Evolutionary conservation across 2,797 vertebrate genomes (phyloP), one percentile per base, ranked within the genome.

Genomic region (Galaxias olidus): DNA sequence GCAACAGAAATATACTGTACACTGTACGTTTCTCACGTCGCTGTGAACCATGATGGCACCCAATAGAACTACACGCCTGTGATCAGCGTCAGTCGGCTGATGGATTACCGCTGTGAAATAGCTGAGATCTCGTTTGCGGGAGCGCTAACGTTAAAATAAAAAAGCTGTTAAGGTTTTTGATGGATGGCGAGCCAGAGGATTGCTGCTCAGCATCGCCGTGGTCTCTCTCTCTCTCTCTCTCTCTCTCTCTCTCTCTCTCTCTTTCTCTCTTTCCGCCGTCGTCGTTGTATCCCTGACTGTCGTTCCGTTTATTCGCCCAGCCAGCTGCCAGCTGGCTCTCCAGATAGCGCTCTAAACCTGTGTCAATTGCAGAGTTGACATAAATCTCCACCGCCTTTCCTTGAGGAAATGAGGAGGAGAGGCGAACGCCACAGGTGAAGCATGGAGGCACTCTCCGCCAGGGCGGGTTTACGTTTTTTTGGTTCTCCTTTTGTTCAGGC

Each of bases 1-100:
- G n/a, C n/a, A n/a, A n/a, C n/a, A n/a, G n/a, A n/a, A n/a, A n/a
- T n/a, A n/a, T n/a, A n/a, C n/a, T n/a, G n/a, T n/a, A n/a, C n/a
- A n/a, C n/a, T n/a, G n/a, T n/a, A n/a, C 17, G 51, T 53, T 53
- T 18, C 19, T 53, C 17, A 9, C 51, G 19, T 53, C 30, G 6
- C 63, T 76, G 70, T 85, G 77, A 86, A 80, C 82, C 75, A 84
- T 58, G 76, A 85, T 81, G 72, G 78, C n/a, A n/a, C n/a, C n/a
- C n/a, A n/a, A n/a, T n/a, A 76, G 84, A 88, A 86, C 77, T 75
- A 84, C 82, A 84, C 80, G 81, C 77, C 80, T 79, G 82, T 81
- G 78, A 84, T 87, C 80, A 86, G 73, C 68, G 82, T 81, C 82
- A 72, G 63, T 13, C 55, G 42, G 61, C 51, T 87, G 86, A 87